A percentile compares a stretch with the other conserved stretches of the same genome.
phyloP scores from a whole-genome alignment of 2,888 invertebrate species.

The Chouioia cunea region DNA sequence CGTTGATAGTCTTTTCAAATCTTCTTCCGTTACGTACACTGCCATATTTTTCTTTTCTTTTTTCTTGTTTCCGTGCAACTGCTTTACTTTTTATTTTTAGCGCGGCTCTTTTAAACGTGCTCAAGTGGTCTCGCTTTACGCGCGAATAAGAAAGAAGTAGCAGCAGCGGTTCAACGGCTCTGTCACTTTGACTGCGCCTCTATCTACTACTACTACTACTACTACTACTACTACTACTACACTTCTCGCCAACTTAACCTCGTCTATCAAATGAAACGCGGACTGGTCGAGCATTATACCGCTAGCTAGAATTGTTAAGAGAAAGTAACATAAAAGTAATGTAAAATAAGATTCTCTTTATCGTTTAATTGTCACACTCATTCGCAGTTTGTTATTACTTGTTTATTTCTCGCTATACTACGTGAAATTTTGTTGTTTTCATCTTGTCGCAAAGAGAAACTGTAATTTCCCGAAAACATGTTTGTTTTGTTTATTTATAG shows the following conservation, averaged over 20 bases:
- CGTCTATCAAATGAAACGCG: not conserved
- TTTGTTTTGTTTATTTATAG: no score
- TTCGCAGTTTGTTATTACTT: no score
- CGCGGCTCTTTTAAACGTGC: constrained; percentile 24
- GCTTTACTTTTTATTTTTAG: constrained; percentile 29
- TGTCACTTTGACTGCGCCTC: constrained; percentile 15
- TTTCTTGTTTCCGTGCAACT: not conserved
- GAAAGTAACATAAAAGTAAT: no score
- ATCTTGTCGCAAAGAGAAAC: no score
- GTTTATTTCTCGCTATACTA: no score
- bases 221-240: not conserved
- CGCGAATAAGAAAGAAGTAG: not conserved
- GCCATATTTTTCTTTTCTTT: constrained; percentile 47
- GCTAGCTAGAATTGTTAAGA: no score
- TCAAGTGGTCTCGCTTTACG: constrained; percentile 1
- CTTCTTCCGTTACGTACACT: constrained; percentile 52
- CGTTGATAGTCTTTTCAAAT: constrained; percentile 58
- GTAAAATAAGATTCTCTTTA: no score
- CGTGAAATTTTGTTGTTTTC: no score
- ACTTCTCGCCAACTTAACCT: not conserved
- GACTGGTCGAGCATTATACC: no score
- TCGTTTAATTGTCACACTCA: no score
- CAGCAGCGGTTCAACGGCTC: constrained; percentile 12
- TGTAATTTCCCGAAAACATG: no score
- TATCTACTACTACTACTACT: not conserved